Evolutionary conservation across 2,797 vertebrate species (phyloP).

Genomic region (Peromyscus nudipes): DNA sequence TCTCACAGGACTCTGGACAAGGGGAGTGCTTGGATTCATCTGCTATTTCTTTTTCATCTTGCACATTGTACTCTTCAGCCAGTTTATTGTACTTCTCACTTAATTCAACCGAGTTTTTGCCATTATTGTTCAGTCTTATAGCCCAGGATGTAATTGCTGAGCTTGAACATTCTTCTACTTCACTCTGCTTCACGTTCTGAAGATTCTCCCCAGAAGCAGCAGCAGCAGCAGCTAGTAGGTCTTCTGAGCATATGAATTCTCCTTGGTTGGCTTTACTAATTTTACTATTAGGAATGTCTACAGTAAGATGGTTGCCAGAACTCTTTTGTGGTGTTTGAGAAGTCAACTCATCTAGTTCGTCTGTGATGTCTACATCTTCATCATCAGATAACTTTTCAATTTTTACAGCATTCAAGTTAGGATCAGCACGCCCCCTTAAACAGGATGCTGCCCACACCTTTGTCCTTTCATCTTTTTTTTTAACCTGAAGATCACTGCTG

Average conservation of each 20-base stretch:
- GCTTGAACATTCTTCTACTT: constrained; percentile 48
- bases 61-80: constrained; percentile 63
- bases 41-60: constrained; percentile 28
- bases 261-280: constrained; percentile 55
- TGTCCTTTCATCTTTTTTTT: constrained; percentile 68
- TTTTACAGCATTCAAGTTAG: constrained; percentile 93
- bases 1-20: constrained; percentile 67
- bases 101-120: constrained; percentile 69
- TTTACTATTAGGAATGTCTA: constrained; percentile 64
- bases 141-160: constrained; percentile 59
- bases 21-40: neutral
- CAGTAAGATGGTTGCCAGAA: constrained; percentile 68
- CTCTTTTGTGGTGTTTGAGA: constrained; percentile 75
- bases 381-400: constrained; percentile 96
- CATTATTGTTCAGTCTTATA: constrained; percentile 70
- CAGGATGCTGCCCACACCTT: constrained; percentile 39
- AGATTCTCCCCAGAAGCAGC: constrained; percentile 59
- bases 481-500: constrained; percentile 67
- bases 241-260: constrained; percentile 32
- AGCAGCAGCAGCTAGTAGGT: constrained; percentile 61
- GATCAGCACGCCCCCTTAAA: constrained; percentile 87
- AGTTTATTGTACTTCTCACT: constrained; percentile 65
- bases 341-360: constrained; percentile 90
- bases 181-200: constrained; percentile 67
- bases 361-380: constrained; percentile 97